Evolutionary conservation across 1,140 invertebrate species (phyloP).

Genomic region (Hypothenemus hampei): DNA sequence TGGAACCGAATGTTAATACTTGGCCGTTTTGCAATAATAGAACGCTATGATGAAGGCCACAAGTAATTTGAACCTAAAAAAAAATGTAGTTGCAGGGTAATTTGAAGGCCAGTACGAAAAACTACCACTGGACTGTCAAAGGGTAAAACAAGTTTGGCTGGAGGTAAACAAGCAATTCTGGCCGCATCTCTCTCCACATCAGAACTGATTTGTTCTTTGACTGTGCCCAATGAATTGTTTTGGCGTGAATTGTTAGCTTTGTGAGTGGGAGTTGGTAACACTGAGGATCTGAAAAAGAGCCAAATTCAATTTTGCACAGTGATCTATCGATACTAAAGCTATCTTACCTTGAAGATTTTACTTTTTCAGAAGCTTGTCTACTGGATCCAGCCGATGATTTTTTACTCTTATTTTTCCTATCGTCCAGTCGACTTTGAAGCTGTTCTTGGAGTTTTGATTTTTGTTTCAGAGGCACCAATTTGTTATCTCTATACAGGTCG

Average conservation of each 20-base stretch:
- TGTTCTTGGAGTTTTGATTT: constrained; percentile 53
- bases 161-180: constrained; percentile 71
- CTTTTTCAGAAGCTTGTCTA: constrained; percentile 39
- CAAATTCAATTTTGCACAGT: not conserved
- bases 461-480: constrained; percentile 46
- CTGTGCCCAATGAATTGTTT: constrained; percentile 24
- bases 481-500: constrained; percentile 36
- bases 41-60: constrained; percentile 84
- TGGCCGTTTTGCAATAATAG: constrained; percentile 51
- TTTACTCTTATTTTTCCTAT: constrained; percentile 53
- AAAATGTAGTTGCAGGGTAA: not conserved
- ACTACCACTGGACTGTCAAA: constrained; percentile 62
- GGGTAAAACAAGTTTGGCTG: constrained; percentile 66
- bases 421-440: constrained; percentile 53
- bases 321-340: not conserved
- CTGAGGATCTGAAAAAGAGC: constrained; percentile 28
- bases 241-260: constrained; percentile 18
- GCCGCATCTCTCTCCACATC: constrained; percentile 59
- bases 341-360: constrained; percentile 31
- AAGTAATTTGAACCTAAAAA: constrained; percentile 62
- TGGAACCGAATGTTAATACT: constrained; percentile 90
- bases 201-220: constrained; percentile 51
- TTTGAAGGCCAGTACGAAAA: too few relatives aligned
- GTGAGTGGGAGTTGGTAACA: constrained; percentile 24
- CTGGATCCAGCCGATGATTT: constrained; percentile 41